These are phyloP conservation scores for Budorcas taxicolor DNA, from an alignment of 2,113 vertebrate species.

Conservation along the genomic window DNA sequence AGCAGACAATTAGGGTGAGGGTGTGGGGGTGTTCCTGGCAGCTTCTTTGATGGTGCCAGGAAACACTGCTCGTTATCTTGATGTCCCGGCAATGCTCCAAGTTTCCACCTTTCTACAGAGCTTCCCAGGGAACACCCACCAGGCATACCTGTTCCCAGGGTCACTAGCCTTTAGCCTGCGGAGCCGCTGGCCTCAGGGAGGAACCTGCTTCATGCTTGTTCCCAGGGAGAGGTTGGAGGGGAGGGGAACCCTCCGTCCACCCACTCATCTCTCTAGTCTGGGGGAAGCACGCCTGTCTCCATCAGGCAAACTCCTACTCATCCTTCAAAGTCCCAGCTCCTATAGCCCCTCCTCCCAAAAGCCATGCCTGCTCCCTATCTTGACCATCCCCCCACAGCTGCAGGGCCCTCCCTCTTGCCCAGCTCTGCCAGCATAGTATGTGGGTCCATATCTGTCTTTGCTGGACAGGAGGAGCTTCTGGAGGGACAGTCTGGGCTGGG, in stretches of 20 bases:
- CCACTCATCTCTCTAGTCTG: neutral
- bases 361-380: neutral
- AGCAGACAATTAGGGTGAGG: neutral
- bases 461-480: neutral
- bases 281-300: neutral
- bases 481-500: neutral
- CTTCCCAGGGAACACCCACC: neutral
- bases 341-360: neutral
- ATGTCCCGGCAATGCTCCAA: neutral
- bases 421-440: neutral
- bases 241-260: no score
- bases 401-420: neutral
- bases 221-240: neutral
- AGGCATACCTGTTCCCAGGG: neutral
- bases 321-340: neutral
- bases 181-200: neutral
- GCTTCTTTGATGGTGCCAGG: neutral
- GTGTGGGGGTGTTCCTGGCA: neutral
- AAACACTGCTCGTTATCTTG: neutral
- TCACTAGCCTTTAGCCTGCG: neutral
- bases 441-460: neutral
- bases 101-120: neutral
- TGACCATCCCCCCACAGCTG: neutral
- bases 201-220: neutral
- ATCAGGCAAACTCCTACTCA: neutral